A percentile compares a stretch with the other conserved stretches of the same genome.
Conservation (phyloP, 2,888 invertebrate genomes). For the Dicyrtoma fusca region DNA sequence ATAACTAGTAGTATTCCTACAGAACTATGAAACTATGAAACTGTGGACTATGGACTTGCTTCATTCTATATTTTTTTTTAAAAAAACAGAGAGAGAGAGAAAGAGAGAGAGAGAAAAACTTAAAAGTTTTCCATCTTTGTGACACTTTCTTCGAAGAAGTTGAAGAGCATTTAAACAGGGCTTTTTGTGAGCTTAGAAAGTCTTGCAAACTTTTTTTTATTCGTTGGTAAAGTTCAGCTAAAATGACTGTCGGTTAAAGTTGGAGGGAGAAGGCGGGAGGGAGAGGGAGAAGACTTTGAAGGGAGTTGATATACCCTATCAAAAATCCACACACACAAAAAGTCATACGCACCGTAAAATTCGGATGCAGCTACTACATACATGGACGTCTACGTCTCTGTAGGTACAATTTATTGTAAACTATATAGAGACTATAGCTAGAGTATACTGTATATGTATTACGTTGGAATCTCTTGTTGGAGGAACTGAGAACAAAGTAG, state of each 20-base stretch:
- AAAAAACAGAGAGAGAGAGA: not conserved
- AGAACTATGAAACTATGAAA: too few species aligned
- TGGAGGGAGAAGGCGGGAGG: conserved; percentile 36
- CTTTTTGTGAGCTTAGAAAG: conserved; percentile 31
- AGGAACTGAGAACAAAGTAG: conserved; percentile 11
- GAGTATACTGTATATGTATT: too few species aligned
- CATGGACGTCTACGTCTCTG: too few species aligned
- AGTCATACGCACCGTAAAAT: too few species aligned
- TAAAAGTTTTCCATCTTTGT: conserved; percentile 33
- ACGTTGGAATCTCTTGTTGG: too few species aligned
- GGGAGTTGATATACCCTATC: too few species aligned
- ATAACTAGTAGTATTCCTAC: not conserved
- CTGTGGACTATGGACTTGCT: not conserved
- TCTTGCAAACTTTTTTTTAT: conserved; percentile 39
- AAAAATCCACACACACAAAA: too few species aligned
- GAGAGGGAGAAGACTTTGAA: not conserved
- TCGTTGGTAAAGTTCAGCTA: conserved; percentile 18
- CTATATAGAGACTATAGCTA: too few species aligned
- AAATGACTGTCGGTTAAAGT: conserved; percentile 40
- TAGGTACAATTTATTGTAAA: too few species aligned
- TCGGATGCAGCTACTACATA: too few species aligned
- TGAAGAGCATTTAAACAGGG: conserved; percentile 37
- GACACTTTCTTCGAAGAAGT: conserved; percentile 36
- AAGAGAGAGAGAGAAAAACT: conserved; percentile 7
- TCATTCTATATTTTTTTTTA: not conserved